phyloP scores from a whole-genome alignment of 2,888 invertebrate species.

The Erebia aethiops region DNA sequence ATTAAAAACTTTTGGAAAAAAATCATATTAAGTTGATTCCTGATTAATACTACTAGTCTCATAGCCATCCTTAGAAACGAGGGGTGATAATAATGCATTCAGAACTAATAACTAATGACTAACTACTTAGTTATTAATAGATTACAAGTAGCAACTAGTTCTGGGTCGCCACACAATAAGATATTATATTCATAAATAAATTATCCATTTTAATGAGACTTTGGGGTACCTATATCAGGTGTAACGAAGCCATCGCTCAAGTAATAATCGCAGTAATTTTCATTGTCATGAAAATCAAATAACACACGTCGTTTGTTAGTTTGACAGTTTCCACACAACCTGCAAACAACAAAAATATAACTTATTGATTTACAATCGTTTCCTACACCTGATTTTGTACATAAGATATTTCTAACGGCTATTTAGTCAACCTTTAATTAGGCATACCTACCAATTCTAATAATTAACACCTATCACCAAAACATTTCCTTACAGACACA shows the following conservation, averaged over 20 bases:
- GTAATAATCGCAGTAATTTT: constrained; percentile 80
- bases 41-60: not conserved
- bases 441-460: too few species aligned
- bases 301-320: constrained; percentile 73
- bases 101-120: too few species aligned
- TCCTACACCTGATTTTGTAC: not conserved
- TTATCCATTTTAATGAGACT: not conserved
- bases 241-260: constrained; percentile 67
- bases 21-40: too few species aligned
- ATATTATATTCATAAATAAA: too few species aligned
- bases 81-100: too few species aligned
- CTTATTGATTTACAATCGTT: not conserved
- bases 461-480: too few species aligned
- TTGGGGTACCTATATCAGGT: constrained; percentile 81
- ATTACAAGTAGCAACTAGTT: too few species aligned
- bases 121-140: too few species aligned
- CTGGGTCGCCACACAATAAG: too few species aligned
- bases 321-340: constrained; percentile 80
- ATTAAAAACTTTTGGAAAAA: constrained; percentile 14
- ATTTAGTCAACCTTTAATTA: too few species aligned
- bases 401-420: not conserved
- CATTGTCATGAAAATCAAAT: constrained; percentile 80
- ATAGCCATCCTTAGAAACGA: too few species aligned
- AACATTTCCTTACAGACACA: too few species aligned
- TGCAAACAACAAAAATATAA: constrained; percentile 48